phyloP scores from a whole-genome alignment of 1,140 invertebrate species.

The Episyrphus balteatus region DNA sequence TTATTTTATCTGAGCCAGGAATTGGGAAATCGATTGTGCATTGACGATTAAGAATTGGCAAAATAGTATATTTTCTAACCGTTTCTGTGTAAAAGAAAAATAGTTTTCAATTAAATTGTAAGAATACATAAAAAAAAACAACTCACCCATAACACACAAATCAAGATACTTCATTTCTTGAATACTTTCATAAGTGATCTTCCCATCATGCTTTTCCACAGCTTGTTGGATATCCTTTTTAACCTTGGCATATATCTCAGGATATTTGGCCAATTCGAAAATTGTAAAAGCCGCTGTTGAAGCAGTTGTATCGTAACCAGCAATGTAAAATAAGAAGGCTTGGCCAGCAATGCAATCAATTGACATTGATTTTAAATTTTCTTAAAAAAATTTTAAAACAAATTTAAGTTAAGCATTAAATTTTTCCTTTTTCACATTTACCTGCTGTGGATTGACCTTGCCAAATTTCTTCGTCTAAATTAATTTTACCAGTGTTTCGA shows the following conservation, averaged over 20 bases:
- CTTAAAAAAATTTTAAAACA: constrained; percentile 4
- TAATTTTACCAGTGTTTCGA: constrained; percentile 36
- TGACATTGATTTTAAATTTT: constrained; percentile 27
- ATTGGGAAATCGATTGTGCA: constrained; percentile 32
- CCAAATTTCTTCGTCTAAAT: constrained; percentile 19
- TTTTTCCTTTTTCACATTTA: neutral
- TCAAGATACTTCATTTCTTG: constrained; percentile 46
- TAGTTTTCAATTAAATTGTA: neutral
- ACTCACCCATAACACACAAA: constrained; percentile 32
- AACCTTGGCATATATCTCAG: constrained; percentile 45
- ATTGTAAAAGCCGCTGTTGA: constrained; percentile 46
- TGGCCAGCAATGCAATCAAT: constrained; percentile 45
- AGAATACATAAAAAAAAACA: neutral
- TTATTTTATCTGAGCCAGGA: constrained; percentile 27
- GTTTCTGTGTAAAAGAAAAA: constrained; percentile 36
- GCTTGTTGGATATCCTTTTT: constrained; percentile 44
- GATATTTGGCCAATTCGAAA: constrained; percentile 47
- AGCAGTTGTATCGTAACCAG: constrained; percentile 62
- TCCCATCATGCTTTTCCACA: constrained; percentile 33
- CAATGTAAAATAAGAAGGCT: constrained; percentile 52
- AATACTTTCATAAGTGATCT: constrained; percentile 43
- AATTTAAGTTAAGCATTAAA: constrained; percentile 1
- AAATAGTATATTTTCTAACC: constrained; percentile 47
- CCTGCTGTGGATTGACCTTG: constrained; percentile 3
- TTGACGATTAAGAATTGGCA: constrained; percentile 39